Evolutionary conservation across 1,140 invertebrate genomes (phyloP).

Genomic region (Drosophila novamexicana): DNA sequence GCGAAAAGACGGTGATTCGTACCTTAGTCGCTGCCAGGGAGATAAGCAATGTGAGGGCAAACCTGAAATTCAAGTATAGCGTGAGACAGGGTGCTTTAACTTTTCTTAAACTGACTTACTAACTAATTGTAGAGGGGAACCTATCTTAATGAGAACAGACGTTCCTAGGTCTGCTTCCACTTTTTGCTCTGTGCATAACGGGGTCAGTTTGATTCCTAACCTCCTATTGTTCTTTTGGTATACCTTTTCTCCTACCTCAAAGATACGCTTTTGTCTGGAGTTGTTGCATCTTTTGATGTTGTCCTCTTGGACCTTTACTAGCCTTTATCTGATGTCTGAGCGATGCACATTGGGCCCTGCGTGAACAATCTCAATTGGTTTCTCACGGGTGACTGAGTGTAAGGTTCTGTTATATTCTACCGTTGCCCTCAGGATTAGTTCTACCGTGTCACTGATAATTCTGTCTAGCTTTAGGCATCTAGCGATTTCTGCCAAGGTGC

Average conservation of each 20-base stretch:
- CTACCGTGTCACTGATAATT: background rate
- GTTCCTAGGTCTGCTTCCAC: constrained; percentile 28
- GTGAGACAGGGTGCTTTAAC: background rate
- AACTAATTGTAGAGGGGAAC: background rate
- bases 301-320: no score
- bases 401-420: no score
- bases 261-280: constrained; percentile 10
- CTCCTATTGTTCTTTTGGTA: constrained; percentile 14
- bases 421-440: no score
- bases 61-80: no score
- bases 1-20: constrained; percentile 33
- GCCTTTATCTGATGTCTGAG: background rate
- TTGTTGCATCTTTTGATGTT: background rate
- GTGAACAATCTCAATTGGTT: constrained; percentile 27
- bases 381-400: background rate
- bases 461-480: constrained; percentile 27
- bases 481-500: constrained; percentile 29
- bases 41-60: constrained; percentile 7
- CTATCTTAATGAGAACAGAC: constrained; percentile 20
- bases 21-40: constrained; percentile 8
- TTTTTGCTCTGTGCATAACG: constrained; percentile 18
- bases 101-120: background rate
- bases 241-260: constrained; percentile 24
- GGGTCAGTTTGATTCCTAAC: constrained; percentile 31
- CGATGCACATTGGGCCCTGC: background rate